Base-by-base conservation (phyloP, 2,888 invertebrate genomes). In the Sminthurinus aureus region DNA sequence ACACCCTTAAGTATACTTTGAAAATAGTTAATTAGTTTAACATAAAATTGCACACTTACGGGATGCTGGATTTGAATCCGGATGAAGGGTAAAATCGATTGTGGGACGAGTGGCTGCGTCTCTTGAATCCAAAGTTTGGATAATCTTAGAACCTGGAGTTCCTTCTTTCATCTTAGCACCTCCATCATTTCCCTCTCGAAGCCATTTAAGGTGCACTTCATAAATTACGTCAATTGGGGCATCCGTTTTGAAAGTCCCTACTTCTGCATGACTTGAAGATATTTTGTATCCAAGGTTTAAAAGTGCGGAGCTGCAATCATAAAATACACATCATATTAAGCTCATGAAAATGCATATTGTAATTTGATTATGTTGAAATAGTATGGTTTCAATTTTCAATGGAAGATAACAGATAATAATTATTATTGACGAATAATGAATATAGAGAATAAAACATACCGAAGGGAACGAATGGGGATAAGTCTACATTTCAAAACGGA, bases 161-260 rank as follows among this genome's bases (percentile, higher is more conserved):
- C 90, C 90, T 12, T 90, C 87, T 88, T 92, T 92, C 89, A 94
- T 93, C 84, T 93, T 93, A 51, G 92, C 90, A 86, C 93, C 93
- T 51, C 92, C 90, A 86, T 93, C 93, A 90, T 95, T 93, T 0
- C 91, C 89, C 86, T 92, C 92, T 87, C 82, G 85, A 66, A 93
- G 94, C 96, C 97, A 97, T 75, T 93, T 93, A 85, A 97, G 92
- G 88, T 98, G 92, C 82, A 98, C 93, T 90, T 98, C 98, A 99
- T 99, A 99, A 22, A 99, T 89, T 13, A 98, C 92, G 0, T 92
- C 91, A 67, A 94, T 91, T 0, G 99, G 97, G 3, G 99, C 99
- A 90, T 96, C 92, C 0, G 99, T 99, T 91, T 99, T 99, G 26
- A 99, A 92, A 0, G 98, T 97, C 87, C 94, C 93, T 89, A 95